Conservation (phyloP, 2,113 vertebrate genomes). For the Mustela lutreola region DNA sequence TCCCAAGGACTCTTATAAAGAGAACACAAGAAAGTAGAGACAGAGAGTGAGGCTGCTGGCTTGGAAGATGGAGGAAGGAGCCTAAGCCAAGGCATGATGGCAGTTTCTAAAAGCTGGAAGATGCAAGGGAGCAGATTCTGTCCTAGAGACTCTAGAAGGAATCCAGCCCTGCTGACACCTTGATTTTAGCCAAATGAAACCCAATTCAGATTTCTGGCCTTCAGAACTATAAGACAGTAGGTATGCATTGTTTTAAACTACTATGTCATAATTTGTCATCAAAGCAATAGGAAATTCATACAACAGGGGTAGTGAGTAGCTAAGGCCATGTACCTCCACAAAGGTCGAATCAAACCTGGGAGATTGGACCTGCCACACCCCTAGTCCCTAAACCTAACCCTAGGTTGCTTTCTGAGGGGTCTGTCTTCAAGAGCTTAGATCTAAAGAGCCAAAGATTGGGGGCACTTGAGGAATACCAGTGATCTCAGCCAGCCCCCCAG, state of each 20-base stretch:
- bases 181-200: background rate
- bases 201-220: background rate
- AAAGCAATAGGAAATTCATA: background rate
- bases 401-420: too few species aligned
- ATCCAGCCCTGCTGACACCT: background rate
- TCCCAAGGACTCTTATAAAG: background rate
- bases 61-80: background rate
- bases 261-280: background rate
- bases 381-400: too few species aligned
- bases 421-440: too few species aligned
- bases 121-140: background rate
- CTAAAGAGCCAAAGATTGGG: too few species aligned
- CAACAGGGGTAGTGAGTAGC: background rate
- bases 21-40: background rate
- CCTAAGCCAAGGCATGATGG: background rate
- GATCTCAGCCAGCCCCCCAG: too few species aligned
- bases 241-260: background rate
- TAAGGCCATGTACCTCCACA: background rate
- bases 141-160: background rate
- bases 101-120: background rate
- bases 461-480: too few species aligned
- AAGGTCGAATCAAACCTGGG: too few species aligned
- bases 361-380: too few species aligned
- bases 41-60: background rate
- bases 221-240: background rate